Base-by-base conservation (phyloP, 2,888 invertebrate genomes). In the Gortyna flavago region DNA sequence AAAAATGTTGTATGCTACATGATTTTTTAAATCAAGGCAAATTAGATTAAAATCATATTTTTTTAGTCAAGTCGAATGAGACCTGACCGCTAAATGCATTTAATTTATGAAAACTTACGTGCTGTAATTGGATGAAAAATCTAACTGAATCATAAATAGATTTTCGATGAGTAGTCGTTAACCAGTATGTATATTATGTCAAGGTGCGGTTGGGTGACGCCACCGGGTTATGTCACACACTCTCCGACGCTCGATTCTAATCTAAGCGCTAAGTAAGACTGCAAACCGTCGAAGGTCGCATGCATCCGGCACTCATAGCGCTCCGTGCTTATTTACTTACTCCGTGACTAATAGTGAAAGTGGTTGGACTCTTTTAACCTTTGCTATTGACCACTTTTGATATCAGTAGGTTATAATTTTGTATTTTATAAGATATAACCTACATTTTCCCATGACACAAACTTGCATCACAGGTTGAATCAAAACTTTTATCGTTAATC, bases 161-260 rank as follows among this genome's bases (percentile, higher is more conserved):
- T 76, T 84, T 84, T 75, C 41, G 72, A 78, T 85, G 70, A 81
- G 62, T 72, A 78, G 78, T 84, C 74, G 79, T 75, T 69, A 70
- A 80, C 84, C 71, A 80, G 82, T 89, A 82, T 83, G 76, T 90
- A 88, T 92, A 93, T 92, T 91, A 92, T 95, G 95, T 95, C 95
- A 95, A 96, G 96, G 96, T 93, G 93, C 90, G 91, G 90, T 90
- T 87, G 80, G 90, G 90, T 95, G 95, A 96, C 95, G 95, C 92
- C 95, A 95, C 85, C 82, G 81, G 90, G 90, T 95, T 95, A 95
- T 95, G 95, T 96, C 95, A 96, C 95, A 95, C 91, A 93, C 92
- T 92, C 91, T 93, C 91, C 90, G 91, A 87, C 89, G 90, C 89
- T 91, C 88, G 91, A 88, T 85, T 92, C 91, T 91, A 93, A 93